These are phyloP conservation scores for Elephantulus edwardii DNA, from an alignment of 2,113 vertebrate species.

Conservation along the genomic window DNA sequence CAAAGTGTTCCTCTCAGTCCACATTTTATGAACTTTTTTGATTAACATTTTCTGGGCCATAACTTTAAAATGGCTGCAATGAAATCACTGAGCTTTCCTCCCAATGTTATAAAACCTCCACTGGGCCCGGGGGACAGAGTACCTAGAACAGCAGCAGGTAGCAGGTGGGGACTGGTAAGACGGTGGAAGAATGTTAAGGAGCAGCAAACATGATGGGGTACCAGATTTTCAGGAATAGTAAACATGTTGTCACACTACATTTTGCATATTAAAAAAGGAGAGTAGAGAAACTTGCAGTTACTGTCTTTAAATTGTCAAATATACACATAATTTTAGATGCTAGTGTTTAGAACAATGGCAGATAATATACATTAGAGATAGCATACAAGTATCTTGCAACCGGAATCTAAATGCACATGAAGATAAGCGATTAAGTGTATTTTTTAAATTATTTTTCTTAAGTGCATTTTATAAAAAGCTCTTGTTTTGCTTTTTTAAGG, in stretches of 20 bases:
- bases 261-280: conserved; percentile 59
- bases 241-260: background rate
- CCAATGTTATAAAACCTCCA: conserved; percentile 20
- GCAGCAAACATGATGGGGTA: conserved; percentile 63
- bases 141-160: background rate
- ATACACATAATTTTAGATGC: conserved; percentile 12
- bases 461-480: background rate
- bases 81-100: conserved; percentile 55
- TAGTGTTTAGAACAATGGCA: conserved; percentile 37
- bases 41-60: conserved; percentile 69
- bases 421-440: background rate
- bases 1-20: background rate
- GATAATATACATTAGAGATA: conserved; percentile 9
- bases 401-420: background rate
- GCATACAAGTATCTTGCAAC: background rate
- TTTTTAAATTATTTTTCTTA: background rate
- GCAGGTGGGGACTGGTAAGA: conserved; percentile 20
- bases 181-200: conserved; percentile 34
- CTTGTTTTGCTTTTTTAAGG: background rate
- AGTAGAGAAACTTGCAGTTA: conserved; percentile 65
- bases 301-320: conserved; percentile 49
- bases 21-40: conserved; percentile 71
- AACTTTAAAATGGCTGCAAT: conserved; percentile 62
- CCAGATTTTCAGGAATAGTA: conserved; percentile 37
- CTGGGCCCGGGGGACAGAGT: background rate